Percentiles rank a stretch among this genome's conserved stretches.
Evolutionary conservation across 2,113 vertebrate species (phyloP).

Genomic region (Hippotragus niger): DNA sequence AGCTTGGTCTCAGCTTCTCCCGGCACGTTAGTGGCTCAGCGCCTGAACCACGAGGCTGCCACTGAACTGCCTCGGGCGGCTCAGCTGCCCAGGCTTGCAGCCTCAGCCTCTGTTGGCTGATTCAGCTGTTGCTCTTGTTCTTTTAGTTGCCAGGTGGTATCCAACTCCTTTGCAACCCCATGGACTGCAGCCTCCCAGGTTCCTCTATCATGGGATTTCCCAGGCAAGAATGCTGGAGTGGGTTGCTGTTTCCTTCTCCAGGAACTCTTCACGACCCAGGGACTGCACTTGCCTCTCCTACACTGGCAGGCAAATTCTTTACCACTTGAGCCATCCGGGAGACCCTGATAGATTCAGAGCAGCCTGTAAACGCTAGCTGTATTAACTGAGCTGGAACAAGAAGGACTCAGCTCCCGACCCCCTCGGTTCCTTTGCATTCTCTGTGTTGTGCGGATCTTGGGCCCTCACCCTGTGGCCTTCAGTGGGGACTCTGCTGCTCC

Average conservation of each 20-base stretch:
- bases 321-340: background rate
- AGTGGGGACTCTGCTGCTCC: background rate
- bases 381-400: background rate
- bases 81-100: background rate
- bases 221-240: background rate
- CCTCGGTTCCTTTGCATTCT: rapidly evolving
- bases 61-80: background rate
- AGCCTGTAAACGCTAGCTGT: background rate
- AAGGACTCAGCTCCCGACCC: background rate
- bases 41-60: background rate
- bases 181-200: background rate
- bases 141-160: background rate
- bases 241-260: background rate
- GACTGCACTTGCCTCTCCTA: background rate
- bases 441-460: rapidly evolving
- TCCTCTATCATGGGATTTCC: background rate
- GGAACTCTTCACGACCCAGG: background rate
- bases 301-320: background rate
- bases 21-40: background rate
- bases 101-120: background rate
- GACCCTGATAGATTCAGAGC: background rate
- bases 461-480: rapidly evolving
- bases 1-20: background rate
- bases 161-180: background rate
- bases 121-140: background rate